phyloP scores from a whole-genome alignment of 2,888 invertebrate genomes.

The Pardosa pseudoannulata region DNA sequence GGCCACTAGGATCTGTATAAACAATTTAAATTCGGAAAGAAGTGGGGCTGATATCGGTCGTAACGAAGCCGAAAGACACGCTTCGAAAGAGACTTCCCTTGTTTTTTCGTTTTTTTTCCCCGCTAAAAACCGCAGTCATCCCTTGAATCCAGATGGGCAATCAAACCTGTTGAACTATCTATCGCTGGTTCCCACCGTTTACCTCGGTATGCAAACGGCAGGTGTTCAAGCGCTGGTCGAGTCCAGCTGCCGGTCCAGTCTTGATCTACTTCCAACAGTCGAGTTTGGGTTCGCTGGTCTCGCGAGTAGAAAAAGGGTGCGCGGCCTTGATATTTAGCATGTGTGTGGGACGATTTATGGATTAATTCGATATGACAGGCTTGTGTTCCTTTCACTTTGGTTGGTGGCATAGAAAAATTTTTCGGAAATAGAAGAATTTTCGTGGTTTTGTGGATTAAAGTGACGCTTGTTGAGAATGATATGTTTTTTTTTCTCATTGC shows the following conservation, averaged over 20 bases:
- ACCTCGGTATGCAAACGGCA: slow-evolving; percentile 58
- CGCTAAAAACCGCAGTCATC: neutral
- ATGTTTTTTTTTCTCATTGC: too few species aligned
- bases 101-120: neutral
- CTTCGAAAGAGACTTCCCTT: neutral
- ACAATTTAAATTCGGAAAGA: too few species aligned
- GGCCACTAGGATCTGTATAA: too few species aligned
- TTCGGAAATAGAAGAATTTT: too few species aligned
- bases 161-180: slow-evolving; percentile 43
- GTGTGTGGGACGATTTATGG: neutral
- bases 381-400: neutral
- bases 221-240: slow-evolving; percentile 40
- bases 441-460: too few species aligned
- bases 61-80: too few species aligned
- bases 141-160: slow-evolving; percentile 55
- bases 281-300: neutral
- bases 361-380: neutral
- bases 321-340: neutral
- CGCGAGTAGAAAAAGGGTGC: neutral
- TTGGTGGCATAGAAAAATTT: slow-evolving; percentile 2
- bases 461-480: too few species aligned
- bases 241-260: slow-evolving; percentile 11
- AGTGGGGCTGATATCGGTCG: too few species aligned
- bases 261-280: neutral
- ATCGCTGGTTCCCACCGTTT: slow-evolving; percentile 30